Evolutionary conservation across 2,113 vertebrate genomes (phyloP).

Genomic region (Chlamydotis undulata): DNA sequence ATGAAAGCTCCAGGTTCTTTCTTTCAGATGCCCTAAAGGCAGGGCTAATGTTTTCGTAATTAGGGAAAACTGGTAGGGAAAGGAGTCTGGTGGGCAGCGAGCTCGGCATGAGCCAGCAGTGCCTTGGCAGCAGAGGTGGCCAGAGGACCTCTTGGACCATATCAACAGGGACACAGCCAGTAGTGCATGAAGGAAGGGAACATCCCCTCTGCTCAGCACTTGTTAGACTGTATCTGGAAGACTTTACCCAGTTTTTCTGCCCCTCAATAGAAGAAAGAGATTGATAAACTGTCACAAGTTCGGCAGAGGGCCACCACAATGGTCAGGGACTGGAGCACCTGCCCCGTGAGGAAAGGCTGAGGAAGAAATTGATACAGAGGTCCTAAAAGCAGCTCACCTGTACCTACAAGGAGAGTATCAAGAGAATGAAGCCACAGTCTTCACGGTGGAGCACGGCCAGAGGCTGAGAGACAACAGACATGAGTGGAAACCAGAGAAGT

Average conservation of each 20-base stretch:
- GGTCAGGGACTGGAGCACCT: background rate
- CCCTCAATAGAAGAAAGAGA: background rate
- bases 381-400: background rate
- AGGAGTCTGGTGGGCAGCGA: background rate
- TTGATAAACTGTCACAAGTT: background rate
- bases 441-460: background rate
- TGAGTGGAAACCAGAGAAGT: background rate
- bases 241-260: background rate
- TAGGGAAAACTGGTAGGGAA: background rate
- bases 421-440: background rate
- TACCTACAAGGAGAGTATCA: background rate
- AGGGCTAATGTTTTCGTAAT: background rate
- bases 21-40: background rate
- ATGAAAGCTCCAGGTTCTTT: background rate
- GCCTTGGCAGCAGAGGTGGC: background rate
- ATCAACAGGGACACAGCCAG: rapidly evolving
- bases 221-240: background rate
- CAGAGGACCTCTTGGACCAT: rapidly evolving
- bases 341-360: background rate
- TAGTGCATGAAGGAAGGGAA: rapidly evolving
- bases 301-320: background rate
- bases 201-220: background rate
- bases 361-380: background rate
- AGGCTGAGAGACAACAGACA: background rate
- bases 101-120: background rate